Evolutionary conservation across 2,797 vertebrate species (phyloP).

Genomic region (Neomorphus geoffroyi): DNA sequence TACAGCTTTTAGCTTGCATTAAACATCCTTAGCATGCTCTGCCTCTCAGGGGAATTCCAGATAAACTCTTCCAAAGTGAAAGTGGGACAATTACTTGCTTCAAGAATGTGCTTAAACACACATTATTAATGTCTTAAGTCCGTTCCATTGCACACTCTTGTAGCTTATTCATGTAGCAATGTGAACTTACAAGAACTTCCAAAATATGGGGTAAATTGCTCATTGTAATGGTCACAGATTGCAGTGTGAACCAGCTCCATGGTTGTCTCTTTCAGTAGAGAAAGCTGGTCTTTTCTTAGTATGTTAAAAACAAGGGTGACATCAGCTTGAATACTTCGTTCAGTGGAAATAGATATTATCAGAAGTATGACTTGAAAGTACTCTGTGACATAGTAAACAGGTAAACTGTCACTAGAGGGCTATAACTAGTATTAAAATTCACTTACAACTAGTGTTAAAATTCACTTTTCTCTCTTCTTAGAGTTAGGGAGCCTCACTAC

Average conservation of each 20-base stretch:
- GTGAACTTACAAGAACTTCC: not conserved
- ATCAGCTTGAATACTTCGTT: not conserved
- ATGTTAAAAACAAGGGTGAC: not conserved
- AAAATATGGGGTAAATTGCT: not conserved
- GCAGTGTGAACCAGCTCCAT: not conserved
- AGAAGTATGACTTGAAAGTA: not conserved
- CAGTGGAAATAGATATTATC: not conserved
- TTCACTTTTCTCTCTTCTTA: constrained; percentile 63
- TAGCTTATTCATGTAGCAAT: not conserved
- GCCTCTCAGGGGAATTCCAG: not conserved
- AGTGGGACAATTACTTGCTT: not conserved
- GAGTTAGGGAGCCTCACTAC: constrained; percentile 97
- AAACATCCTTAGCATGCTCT: not conserved
- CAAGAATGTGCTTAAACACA: not conserved
- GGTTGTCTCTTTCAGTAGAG: not conserved
- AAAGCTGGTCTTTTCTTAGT: not conserved
- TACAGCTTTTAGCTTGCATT: not conserved
- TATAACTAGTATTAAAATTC: constrained; percentile 16
- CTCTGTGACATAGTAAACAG: not conserved
- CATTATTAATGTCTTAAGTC: not conserved
- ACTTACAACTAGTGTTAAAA: constrained; percentile 24
- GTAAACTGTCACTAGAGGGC: not conserved
- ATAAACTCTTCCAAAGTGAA: not conserved
- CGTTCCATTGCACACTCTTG: not conserved
- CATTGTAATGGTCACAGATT: not conserved